Conservation (phyloP, 1,140 invertebrate species). For the Drosophila jambulina region DNA sequence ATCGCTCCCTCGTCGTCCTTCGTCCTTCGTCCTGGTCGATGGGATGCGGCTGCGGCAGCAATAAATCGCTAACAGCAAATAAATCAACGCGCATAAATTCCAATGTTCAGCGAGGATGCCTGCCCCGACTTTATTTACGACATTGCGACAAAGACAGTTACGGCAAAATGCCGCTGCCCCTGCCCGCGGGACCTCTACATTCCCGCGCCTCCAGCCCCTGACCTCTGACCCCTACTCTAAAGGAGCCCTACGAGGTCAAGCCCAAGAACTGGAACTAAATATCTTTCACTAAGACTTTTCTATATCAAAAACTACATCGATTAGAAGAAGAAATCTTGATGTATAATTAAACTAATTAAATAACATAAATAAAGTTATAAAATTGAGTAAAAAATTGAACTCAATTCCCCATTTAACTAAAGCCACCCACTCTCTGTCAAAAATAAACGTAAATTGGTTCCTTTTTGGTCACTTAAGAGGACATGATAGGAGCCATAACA, state of each 20-base stretch:
- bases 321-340: not conserved
- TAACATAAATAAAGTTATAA: too few relatives aligned
- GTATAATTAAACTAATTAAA: too few relatives aligned
- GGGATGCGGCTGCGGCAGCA: constrained; percentile 78
- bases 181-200: constrained; percentile 14
- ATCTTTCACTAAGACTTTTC: not conserved
- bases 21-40: constrained; percentile 17
- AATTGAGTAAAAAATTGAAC: too few relatives aligned
- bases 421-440: not conserved
- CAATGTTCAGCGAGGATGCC: constrained; percentile 77
- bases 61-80: constrained; percentile 85
- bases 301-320: not conserved
- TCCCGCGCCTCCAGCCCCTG: constrained; percentile 24
- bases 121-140: constrained; percentile 82
- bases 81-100: constrained; percentile 85
- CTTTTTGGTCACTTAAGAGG: not conserved
- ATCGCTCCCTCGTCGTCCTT: constrained; percentile 9
- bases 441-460: constrained; percentile 12
- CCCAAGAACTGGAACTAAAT: not conserved
- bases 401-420: not conserved
- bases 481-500: constrained; percentile 7
- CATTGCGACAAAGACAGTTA: constrained; percentile 82
- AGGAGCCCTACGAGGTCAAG: constrained; percentile 36
- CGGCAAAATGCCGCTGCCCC: constrained; percentile 67
- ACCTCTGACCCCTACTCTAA: constrained; percentile 8